Conservation (phyloP, 2,888 invertebrate genomes). For the Neocrepidodera transversa region DNA sequence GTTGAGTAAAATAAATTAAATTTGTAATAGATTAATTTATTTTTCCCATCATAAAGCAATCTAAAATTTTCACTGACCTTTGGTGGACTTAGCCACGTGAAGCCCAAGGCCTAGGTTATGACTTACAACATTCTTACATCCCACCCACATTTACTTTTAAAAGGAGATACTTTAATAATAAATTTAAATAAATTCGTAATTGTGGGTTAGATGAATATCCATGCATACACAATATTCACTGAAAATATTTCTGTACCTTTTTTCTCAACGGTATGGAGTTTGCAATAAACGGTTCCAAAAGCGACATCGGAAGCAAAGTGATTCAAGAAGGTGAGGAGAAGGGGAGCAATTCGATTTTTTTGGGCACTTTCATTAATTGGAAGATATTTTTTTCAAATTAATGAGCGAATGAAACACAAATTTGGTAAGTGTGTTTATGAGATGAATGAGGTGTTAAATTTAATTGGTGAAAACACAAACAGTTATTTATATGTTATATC, state of each 20-base stretch:
- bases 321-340: constrained; percentile 17
- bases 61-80: constrained; percentile 56
- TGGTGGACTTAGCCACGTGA: constrained; percentile 60
- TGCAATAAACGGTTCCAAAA: constrained; percentile 43
- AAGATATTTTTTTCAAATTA: constrained; percentile 3
- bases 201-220: constrained; percentile 37
- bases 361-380: constrained; percentile 3
- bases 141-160: constrained; percentile 46
- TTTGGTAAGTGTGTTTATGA: constrained; percentile 15
- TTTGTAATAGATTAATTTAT: constrained; percentile 40
- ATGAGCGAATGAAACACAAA: not conserved
- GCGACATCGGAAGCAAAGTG: constrained; percentile 34
- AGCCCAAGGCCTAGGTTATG: constrained; percentile 56
- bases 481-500: constrained; percentile 1
- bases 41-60: constrained; percentile 42
- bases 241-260: constrained; percentile 22
- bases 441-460: constrained; percentile 6
- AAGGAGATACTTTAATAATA: too few relatives aligned
- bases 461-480: constrained; percentile 22
- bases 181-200: constrained; percentile 14
- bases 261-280: constrained; percentile 39
- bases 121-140: constrained; percentile 35
- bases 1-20: constrained; percentile 47
- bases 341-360: constrained; percentile 12
- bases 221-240: constrained; percentile 52